Conservation (phyloP, 2,797 vertebrate species). For the Sebastes wilsoni region DNA sequence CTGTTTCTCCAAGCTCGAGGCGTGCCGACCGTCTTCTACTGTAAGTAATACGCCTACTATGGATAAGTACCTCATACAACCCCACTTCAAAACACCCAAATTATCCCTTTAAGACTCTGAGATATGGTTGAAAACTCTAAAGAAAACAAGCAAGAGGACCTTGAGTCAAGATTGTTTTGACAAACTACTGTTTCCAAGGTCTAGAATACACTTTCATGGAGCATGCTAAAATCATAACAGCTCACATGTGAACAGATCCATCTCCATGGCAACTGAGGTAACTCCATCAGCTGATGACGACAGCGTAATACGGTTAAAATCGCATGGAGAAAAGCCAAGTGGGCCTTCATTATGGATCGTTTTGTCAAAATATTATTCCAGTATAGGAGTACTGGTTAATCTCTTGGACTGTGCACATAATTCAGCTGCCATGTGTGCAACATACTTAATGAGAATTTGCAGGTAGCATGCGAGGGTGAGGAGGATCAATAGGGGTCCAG, state of each 20-base stretch:
- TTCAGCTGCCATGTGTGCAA: neutral
- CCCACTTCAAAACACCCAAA: too few species aligned
- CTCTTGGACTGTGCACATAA: neutral
- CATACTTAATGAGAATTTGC: neutral
- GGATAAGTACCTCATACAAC: too few species aligned
- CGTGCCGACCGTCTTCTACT: too few species aligned
- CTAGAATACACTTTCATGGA: neutral
- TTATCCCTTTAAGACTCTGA: too few species aligned
- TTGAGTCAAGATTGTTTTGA: neutral
- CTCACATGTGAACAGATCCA: neutral
- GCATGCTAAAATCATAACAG: neutral
- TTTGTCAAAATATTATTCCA: neutral
- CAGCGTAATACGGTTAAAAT: neutral
- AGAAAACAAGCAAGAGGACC: neutral
- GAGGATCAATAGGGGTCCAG: neutral
- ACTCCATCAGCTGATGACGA: neutral
- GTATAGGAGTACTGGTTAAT: neutral
- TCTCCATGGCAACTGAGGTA: slow-evolving; percentile 7
- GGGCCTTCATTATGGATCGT: neutral
- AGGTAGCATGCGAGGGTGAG: neutral
- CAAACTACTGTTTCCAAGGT: neutral
- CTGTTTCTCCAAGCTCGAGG: too few species aligned
- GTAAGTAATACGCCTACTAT: too few species aligned
- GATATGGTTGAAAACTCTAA: neutral
- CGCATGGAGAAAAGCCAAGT: neutral